A percentile compares a stretch with the other conserved stretches of the same genome.
Conservation (phyloP, 2,113 vertebrate species). For the Zosterops japonicus region DNA sequence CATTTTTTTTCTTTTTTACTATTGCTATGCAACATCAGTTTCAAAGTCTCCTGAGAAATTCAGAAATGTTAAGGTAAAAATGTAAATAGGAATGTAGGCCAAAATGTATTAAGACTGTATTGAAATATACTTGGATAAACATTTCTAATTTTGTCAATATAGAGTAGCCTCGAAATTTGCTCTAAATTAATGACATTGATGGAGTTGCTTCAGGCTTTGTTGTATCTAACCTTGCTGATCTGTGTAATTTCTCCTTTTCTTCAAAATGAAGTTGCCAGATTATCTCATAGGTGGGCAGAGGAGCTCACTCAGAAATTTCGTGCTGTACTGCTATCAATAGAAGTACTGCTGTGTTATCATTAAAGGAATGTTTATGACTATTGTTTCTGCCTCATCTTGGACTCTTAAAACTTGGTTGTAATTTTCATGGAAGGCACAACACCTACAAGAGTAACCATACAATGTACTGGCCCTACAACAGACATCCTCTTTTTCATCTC, state of each 20-base stretch:
- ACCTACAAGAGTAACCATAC: neutral
- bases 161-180: rapidly evolving
- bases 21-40: neutral
- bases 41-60: neutral
- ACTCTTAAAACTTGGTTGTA: neutral
- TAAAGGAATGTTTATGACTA: neutral
- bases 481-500: neutral
- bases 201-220: neutral
- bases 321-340: neutral
- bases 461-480: neutral
- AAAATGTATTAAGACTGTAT: neutral
- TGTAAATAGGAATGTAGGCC: neutral
- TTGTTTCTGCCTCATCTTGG: neutral
- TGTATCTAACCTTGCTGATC: neutral
- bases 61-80: neutral
- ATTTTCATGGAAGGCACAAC: neutral
- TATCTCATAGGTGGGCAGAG: neutral
- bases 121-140: neutral
- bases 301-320: neutral
- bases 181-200: neutral
- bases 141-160: neutral
- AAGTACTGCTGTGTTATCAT: neutral
- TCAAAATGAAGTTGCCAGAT: neutral
- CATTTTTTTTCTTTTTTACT: neutral
- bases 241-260: neutral